Percentiles rank a stretch among this genome's conserved stretches.
Conservation (phyloP, 2,888 invertebrate species). For the Drosophila aldrichi region DNA sequence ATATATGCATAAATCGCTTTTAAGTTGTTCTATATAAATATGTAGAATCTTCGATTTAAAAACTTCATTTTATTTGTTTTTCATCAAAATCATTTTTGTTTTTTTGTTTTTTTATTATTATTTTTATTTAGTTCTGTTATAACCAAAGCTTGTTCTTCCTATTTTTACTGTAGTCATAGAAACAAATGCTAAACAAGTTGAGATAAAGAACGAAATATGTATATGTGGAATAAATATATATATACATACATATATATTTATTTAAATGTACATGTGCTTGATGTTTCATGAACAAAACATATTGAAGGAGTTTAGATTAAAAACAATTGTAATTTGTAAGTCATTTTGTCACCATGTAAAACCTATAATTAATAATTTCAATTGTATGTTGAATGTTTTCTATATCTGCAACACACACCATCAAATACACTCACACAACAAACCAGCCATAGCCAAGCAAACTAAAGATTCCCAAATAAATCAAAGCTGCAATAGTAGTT, state of each 20-base stretch:
- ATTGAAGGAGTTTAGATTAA: slow-evolving; percentile 4
- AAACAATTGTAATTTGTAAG: slow-evolving; percentile 25
- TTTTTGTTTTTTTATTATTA: slow-evolving; percentile 13
- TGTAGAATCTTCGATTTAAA: neutral
- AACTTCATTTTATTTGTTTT: slow-evolving; percentile 14
- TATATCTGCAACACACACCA: slow-evolving; percentile 29
- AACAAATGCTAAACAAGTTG: slow-evolving; percentile 22
- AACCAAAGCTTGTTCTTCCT: slow-evolving; percentile 78
- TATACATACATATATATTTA: slow-evolving; percentile 5
- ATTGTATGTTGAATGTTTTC: slow-evolving; percentile 45
- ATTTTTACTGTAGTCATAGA: slow-evolving; percentile 55
- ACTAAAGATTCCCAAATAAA: slow-evolving; percentile 3
- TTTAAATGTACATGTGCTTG: slow-evolving; percentile 22
- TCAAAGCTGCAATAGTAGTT: slow-evolving; percentile 69
- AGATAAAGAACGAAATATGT: slow-evolving; percentile 14
- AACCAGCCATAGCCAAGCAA: slow-evolving; percentile 33
- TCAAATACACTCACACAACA: slow-evolving; percentile 14
- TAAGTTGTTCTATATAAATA: slow-evolving; percentile 24
- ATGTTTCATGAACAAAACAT: slow-evolving; percentile 34
- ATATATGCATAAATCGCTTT: slow-evolving; percentile 16
- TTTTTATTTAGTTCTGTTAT: slow-evolving; percentile 50
- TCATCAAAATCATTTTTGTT: slow-evolving; percentile 12
- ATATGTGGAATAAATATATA: slow-evolving; percentile 1
- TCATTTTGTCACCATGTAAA: slow-evolving; percentile 17
- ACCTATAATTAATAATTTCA: slow-evolving; percentile 16